Percentiles rank a stretch among this genome's conserved stretches.
Conservation (phyloP, 2,113 vertebrate genomes). For the Chaetodon auriga region DNA sequence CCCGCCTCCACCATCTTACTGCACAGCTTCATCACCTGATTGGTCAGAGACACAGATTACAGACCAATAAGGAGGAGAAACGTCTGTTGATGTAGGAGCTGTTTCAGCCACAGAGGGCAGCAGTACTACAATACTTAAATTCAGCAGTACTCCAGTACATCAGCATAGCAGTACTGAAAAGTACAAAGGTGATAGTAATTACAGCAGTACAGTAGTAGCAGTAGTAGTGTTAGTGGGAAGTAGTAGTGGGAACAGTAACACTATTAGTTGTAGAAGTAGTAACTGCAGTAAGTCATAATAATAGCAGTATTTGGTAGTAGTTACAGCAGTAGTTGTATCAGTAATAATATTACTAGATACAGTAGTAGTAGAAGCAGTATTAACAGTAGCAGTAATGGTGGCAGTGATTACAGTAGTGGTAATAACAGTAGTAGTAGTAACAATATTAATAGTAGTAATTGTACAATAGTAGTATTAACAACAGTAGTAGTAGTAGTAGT, state of each 20-base stretch:
- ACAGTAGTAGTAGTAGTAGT: neutral
- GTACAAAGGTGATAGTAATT: too few relatives aligned
- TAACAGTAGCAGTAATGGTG: fast-evolving
- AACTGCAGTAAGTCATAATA: neutral
- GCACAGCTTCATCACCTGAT: constrained; percentile 83
- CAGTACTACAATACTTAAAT: neutral
- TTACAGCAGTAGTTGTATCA: neutral
- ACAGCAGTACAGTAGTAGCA: too few relatives aligned
- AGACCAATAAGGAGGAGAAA: neutral
- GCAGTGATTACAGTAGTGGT: neutral
- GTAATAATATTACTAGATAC: neutral
- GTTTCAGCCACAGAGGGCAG: neutral
- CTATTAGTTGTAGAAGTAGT: neutral
- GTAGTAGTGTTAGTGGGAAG: too few relatives aligned
- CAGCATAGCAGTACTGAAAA: too few relatives aligned
- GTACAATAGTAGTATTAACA: neutral
- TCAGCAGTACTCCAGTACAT: neutral
- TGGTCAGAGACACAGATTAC: constrained; percentile 28
- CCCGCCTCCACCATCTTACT: constrained; percentile 84
- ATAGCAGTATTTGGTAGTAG: too few relatives aligned
- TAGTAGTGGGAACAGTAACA: neutral
- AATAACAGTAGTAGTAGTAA: neutral
- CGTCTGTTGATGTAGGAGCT: too few relatives aligned
- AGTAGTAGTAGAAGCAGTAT: neutral
- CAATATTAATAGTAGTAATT: neutral